Evolutionary conservation across 2,113 vertebrate genomes (phyloP).

Genomic region (Calonectris borealis): DNA sequence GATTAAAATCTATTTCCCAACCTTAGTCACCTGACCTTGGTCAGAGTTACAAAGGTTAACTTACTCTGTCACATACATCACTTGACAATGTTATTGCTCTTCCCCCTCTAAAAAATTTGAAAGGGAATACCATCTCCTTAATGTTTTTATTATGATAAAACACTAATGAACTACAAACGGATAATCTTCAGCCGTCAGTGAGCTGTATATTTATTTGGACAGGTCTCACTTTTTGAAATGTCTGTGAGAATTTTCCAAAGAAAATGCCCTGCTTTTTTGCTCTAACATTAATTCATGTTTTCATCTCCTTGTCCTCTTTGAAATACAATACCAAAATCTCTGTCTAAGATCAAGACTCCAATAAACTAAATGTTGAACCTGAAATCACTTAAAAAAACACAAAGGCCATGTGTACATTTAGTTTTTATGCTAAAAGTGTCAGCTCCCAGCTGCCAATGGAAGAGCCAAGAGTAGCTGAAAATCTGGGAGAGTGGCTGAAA

Average conservation of each 20-base stretch:
- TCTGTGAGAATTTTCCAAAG: neutral
- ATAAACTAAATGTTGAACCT: neutral
- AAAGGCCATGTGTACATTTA: neutral
- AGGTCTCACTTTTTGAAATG: neutral
- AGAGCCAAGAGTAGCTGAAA: neutral
- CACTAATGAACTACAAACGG: neutral
- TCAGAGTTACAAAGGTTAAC: neutral
- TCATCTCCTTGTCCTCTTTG: neutral
- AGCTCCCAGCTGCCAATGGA: neutral
- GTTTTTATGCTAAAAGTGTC: neutral
- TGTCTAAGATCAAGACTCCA: neutral
- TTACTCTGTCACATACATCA: neutral
- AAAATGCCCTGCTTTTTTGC: neutral
- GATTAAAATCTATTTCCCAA: neutral
- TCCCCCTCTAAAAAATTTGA: neutral
- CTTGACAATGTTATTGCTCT: neutral
- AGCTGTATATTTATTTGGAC: neutral
- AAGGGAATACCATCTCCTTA: neutral
- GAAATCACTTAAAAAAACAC: neutral
- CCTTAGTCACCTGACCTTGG: neutral
- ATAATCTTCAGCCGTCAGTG: neutral
- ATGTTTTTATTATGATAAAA: constrained; percentile 24
- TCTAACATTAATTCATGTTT: neutral
- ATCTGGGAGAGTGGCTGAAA: neutral
- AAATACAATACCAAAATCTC: neutral